phyloP scores from a whole-genome alignment of 2,888 invertebrate species.

The Chesias legatella region DNA sequence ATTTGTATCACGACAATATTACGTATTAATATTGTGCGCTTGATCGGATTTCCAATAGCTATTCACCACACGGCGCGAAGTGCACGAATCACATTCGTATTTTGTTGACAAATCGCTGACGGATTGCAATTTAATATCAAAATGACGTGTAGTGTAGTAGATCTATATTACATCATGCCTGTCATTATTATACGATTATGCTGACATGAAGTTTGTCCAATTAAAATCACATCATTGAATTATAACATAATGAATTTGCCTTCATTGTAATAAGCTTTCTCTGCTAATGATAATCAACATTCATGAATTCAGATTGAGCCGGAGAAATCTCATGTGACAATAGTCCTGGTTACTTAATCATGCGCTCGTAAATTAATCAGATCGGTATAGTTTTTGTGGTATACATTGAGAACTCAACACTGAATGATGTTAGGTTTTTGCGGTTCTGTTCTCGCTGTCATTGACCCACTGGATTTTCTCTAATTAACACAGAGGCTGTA shows the following conservation, averaged over 20 bases:
- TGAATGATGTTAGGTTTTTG: conserved; percentile 47
- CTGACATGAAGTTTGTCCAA: conserved; percentile 37
- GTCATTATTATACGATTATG: conserved; percentile 25
- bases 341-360: conserved; percentile 30
- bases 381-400: conserved; percentile 44
- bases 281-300: conserved; percentile 36
- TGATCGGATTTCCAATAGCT: no score
- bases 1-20: not conserved
- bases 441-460: conserved; percentile 43
- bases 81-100: not conserved
- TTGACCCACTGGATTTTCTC: conserved; percentile 64
- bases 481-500: conserved; percentile 55
- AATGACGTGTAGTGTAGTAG: conserved; percentile 9
- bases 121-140: conserved; percentile 24
- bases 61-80: no score
- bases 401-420: conserved; percentile 41
- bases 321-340: conserved; percentile 41
- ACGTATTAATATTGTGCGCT: no score
- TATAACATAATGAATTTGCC: conserved; percentile 38
- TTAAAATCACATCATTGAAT: conserved; percentile 48
- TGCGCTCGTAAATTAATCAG: conserved; percentile 38
- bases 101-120: conserved; percentile 22
- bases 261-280: conserved; percentile 47
- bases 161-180: conserved; percentile 27
- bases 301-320: conserved; percentile 33